Conservation (phyloP, 64 coral and sea anemone species). For the Pachyseris speciosa region DNA sequence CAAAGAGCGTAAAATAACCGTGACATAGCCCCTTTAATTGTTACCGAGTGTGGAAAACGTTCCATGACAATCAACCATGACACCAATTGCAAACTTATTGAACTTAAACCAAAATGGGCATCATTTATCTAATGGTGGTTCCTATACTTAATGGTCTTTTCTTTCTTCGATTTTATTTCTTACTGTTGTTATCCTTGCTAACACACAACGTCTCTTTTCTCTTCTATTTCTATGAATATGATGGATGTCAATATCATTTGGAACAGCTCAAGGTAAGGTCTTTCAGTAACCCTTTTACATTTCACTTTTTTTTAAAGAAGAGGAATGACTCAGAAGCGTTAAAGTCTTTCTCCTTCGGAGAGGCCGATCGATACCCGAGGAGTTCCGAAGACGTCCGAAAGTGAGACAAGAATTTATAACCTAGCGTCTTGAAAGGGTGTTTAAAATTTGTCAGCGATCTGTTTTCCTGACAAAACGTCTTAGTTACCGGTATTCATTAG, state of each 20-base stretch:
- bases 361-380: not conserved
- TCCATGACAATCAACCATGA: too few species aligned
- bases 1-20: too few species aligned
- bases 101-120: too few species aligned
- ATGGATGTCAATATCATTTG: not conserved
- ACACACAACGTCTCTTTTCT: not conserved
- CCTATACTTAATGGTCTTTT: too few species aligned
- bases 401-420: not conserved
- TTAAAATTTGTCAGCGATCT: not conserved
- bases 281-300: not conserved
- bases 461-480: too few species aligned
- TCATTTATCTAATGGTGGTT: too few species aligned
- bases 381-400: not conserved
- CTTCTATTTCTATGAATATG: not conserved
- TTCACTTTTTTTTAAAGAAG: too few species aligned
- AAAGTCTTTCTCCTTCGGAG: not conserved
- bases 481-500: too few species aligned
- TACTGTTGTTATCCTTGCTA: not conserved
- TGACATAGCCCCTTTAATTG: too few species aligned
- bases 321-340: not conserved
- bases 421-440: not conserved
- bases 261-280: slow-evolving; percentile 10
- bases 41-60: too few species aligned
- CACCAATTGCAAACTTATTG: too few species aligned
- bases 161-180: too few species aligned